These are phyloP conservation scores for Hemichromis elongatus DNA, from an alignment of 2,113 vertebrate species.

Conservation along the genomic window DNA sequence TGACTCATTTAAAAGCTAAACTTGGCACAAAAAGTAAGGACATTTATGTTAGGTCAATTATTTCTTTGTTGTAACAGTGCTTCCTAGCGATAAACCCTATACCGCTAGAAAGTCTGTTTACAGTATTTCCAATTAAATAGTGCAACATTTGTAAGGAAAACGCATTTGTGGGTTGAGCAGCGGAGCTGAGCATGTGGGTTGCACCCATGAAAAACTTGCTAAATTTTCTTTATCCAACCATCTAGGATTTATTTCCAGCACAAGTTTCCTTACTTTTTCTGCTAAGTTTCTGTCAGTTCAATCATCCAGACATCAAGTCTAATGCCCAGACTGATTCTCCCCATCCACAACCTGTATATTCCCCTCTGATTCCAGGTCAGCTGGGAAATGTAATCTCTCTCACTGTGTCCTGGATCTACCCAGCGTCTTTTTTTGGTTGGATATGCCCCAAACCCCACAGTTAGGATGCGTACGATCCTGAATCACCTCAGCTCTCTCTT, in stretches of 20 bases:
- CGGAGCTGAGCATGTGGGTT: background rate
- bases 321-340: background rate
- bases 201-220: background rate
- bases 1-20: background rate
- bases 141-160: background rate
- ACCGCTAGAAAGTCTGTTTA: background rate
- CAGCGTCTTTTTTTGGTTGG: background rate
- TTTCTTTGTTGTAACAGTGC: background rate
- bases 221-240: background rate
- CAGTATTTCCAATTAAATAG: background rate
- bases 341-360: background rate
- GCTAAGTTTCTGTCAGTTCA: background rate
- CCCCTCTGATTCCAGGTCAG: background rate
- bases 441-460: background rate
- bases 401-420: background rate
- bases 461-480: background rate
- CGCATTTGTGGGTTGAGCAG: background rate
- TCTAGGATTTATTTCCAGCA: background rate
- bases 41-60: background rate
- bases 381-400: background rate
- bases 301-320: background rate
- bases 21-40: background rate
- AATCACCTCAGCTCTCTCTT: accelerated
- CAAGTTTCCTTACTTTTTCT: background rate
- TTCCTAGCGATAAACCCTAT: background rate